A percentile compares a stretch with the other conserved stretches of the same genome.
Conservation (phyloP, 2,113 vertebrate genomes). For the Lophotis ruficrista region DNA sequence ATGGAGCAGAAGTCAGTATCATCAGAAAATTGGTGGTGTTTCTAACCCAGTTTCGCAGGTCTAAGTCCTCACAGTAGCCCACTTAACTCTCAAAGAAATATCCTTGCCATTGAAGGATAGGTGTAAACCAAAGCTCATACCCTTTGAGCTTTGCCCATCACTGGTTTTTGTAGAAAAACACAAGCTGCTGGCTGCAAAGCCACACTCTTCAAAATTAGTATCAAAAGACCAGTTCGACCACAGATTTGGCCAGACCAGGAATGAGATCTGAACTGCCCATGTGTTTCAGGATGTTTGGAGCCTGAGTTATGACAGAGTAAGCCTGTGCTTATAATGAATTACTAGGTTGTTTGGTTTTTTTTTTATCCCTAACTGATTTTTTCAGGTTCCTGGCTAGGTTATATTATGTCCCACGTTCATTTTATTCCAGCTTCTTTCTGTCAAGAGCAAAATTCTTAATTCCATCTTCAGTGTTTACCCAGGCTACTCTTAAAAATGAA, state of each 20-base stretch:
- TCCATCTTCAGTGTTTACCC: conserved; percentile 62
- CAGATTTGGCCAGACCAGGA: not conserved
- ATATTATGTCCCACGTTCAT: not conserved
- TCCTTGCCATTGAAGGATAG: not conserved
- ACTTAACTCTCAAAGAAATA: not conserved
- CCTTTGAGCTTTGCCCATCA: not conserved
- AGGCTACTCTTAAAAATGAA: conserved; percentile 65
- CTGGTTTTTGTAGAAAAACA: not conserved
- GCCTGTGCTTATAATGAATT: not conserved
- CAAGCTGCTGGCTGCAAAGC: not conserved
- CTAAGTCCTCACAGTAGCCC: not conserved
- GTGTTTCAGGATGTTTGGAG: not conserved
- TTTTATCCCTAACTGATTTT: not conserved
- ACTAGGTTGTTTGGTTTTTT: not conserved
- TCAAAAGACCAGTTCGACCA: not conserved
- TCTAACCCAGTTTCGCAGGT: not conserved
- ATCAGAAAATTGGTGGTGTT: not conserved
- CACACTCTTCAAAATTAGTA: not conserved
- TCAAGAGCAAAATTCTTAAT: conserved; percentile 59
- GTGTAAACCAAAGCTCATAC: not conserved
- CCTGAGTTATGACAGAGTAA: not conserved
- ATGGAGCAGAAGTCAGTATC: not conserved
- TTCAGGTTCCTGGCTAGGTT: not conserved
- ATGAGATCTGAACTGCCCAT: not conserved
- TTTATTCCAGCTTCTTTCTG: conserved; percentile 50